Percentiles rank a stretch among this genome's conserved stretches.
Conservation (phyloP, 1,140 invertebrate genomes). For the Drosophila erecta region DNA sequence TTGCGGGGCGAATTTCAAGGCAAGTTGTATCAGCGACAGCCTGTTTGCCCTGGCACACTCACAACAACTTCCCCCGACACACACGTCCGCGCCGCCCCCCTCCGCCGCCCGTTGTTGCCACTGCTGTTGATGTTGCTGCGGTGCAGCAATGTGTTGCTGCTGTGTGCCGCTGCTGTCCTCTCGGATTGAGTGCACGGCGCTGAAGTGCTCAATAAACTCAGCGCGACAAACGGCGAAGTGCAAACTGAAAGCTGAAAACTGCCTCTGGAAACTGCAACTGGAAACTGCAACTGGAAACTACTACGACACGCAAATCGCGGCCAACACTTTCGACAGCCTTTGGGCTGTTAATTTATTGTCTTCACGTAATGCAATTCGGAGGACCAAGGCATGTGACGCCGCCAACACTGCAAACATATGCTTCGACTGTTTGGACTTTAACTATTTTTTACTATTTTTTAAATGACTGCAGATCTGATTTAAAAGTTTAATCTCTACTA, state of each 20-base stretch:
- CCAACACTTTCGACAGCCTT: slow-evolving; percentile 35
- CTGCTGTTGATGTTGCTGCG: slow-evolving; percentile 15
- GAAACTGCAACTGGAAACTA: slow-evolving; percentile 6
- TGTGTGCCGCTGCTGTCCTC: slow-evolving; percentile 24
- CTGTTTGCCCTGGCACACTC: slow-evolving; percentile 52
- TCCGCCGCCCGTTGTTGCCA: slow-evolving; percentile 2
- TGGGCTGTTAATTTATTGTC: slow-evolving; percentile 48
- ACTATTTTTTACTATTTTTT: too few relatives aligned
- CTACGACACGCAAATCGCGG: slow-evolving; percentile 37
- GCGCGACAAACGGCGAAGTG: slow-evolving; percentile 34
- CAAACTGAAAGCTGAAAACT: slow-evolving; percentile 16
- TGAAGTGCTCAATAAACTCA: slow-evolving; percentile 76
- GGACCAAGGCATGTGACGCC: background rate
- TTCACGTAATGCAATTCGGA: slow-evolving; percentile 34
- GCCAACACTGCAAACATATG: slow-evolving; percentile 8
- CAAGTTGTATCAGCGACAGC: slow-evolving; percentile 51
- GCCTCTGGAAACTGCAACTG: slow-evolving; percentile 28
- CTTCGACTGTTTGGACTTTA: too few relatives aligned
- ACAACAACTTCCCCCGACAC: slow-evolving; percentile 56
- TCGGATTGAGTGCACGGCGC: slow-evolving; percentile 59
- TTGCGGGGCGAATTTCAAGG: slow-evolving; percentile 55
- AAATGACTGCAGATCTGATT: too few relatives aligned
- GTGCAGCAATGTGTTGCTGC: slow-evolving; percentile 25
- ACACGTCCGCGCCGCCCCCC: slow-evolving; percentile 43
- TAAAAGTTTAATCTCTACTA: too few relatives aligned